Conservation (phyloP, 2,888 invertebrate species). For the Eilema caniola region DNA sequence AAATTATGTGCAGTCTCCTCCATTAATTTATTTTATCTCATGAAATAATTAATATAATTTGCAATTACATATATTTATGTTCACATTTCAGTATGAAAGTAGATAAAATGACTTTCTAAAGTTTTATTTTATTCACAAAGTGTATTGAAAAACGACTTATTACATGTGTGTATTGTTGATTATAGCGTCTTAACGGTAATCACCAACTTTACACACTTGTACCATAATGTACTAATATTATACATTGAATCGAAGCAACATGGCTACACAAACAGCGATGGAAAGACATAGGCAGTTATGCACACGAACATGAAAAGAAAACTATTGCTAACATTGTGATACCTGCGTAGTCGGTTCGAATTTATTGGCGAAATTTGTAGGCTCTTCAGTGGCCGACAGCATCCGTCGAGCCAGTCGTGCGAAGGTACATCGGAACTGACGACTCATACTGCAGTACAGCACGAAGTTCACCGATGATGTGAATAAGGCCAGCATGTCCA, state of each 20-base stretch:
- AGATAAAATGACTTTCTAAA: no score
- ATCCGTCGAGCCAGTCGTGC: conserved; percentile 89
- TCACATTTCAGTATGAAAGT: no score
- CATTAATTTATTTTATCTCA: no score
- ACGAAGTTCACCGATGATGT: conserved; percentile 98
- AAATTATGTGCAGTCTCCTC: no score
- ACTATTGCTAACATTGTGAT: conserved; percentile 53
- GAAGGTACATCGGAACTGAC: conserved; percentile 95
- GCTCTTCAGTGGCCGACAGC: conserved; percentile 75
- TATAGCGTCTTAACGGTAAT: no score
- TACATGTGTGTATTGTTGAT: no score
- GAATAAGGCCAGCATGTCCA: conserved; percentile 95
- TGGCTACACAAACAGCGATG: neutral
- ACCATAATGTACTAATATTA: no score
- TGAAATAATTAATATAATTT: no score
- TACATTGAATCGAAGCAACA: neutral
- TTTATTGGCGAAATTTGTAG: conserved; percentile 74
- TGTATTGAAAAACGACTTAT: no score
- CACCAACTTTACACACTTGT: no score
- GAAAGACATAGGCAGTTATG: neutral
- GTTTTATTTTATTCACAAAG: no score
- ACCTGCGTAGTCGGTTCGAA: conserved; percentile 83
- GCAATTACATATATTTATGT: no score
- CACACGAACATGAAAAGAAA: conserved; percentile 29
- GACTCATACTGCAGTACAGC: conserved; percentile 96